Evolutionary conservation across 2,113 vertebrate genomes (phyloP), one percentile per base, ranked within the genome.

Genomic region (Stegostoma tigrinum): DNA sequence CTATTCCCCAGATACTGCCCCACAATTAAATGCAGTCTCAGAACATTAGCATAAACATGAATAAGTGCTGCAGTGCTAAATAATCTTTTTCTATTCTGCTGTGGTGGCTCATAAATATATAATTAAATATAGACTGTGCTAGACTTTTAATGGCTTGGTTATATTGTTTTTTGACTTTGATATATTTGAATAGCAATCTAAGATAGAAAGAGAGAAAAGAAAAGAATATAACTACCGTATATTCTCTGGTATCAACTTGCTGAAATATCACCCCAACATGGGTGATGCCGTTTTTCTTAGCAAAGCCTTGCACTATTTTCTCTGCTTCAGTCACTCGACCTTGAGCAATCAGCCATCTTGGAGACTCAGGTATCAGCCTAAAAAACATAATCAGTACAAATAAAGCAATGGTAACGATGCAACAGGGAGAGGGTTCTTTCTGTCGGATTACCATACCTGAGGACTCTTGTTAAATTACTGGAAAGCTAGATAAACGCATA

Each of bases 341-440:
- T 70, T 95, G 67, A 95, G 67, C 0, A 24, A 95, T 45, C 67
- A 95, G 94, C 94, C 94, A 95, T 30, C 94, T 95, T 42, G 94
- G 94, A 48, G 94, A 95, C 42, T 95, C 94, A 0, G 94, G 94
- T 95, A 95, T 95, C 17, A 95, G 45, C 94, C 94, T 95, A 45
- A 30, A 70, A 70, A 95, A 70, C n/a, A 67, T 4, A 95, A 48
- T 48, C 48, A 61, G n/a, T 80, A 80, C 34, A 30, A 93, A 67
- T 24, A 38, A 66, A 66, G 61, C 55, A 6, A 1, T 8, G 2
- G 6, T 64, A 66, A 42, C 2, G 12, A 21, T 34, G 10, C 15
- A 27, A 0, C 5, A 12, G 23, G 14, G 0, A 15, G 55, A 89
- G 21, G 23, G 21, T 86, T 10, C 45, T 4, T 0, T 17, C 80